phyloP scores from a whole-genome alignment of 2,113 vertebrate genomes.

The Limnothrissa miodon region DNA sequence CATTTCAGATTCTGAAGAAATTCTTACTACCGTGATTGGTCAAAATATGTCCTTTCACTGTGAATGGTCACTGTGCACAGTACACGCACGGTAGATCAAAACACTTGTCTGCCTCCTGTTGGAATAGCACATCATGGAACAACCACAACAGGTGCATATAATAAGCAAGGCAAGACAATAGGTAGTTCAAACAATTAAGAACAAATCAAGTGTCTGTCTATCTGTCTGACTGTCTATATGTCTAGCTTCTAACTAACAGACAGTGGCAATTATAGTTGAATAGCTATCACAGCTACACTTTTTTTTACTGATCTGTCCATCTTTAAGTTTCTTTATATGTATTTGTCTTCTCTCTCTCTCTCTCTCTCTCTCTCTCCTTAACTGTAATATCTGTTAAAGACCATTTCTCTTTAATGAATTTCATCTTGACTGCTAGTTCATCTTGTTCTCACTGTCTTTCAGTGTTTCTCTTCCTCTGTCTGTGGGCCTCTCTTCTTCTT shows the following conservation, averaged over 20 bases:
- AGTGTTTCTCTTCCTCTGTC: constrained; percentile 3
- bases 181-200: too few species aligned
- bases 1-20: too few species aligned
- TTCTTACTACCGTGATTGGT: background rate
- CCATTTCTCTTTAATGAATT: background rate
- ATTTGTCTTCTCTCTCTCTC: background rate
- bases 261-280: too few species aligned
- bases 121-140: too few species aligned
- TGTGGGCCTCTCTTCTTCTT: background rate
- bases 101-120: too few species aligned
- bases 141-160: too few species aligned
- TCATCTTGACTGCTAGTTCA: background rate
- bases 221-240: background rate
- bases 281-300: too few species aligned
- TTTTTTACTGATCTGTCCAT: background rate
- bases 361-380: background rate
- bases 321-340: background rate
- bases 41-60: background rate
- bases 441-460: background rate
- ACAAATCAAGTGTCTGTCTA: background rate
- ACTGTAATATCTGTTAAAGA: background rate
- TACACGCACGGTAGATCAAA: too few species aligned
- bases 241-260: background rate
- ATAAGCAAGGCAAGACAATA: too few species aligned
- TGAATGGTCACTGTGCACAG: too few species aligned